Base-by-base conservation (phyloP, 1,140 invertebrate genomes). In the Drosophila fuyamai region DNA sequence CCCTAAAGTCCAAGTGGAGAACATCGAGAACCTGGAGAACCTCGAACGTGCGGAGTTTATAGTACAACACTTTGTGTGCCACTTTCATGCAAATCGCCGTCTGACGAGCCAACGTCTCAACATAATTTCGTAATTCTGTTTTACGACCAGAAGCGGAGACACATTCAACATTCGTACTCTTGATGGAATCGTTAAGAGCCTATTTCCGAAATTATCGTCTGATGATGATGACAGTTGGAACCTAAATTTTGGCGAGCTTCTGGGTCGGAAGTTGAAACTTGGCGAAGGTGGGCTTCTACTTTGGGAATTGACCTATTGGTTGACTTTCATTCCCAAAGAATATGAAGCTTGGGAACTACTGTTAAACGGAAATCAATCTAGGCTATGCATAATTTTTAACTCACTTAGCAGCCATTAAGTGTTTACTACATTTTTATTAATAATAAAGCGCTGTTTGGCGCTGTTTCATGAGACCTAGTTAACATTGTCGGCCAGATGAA, bases 81-180 rank as follows among this genome's bases (percentile, higher is more conserved):
- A 89, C 84, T 88, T 88, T 83, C 77, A 89, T 88, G 83, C 84
- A 88, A 88, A 88, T 88, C 78, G 76, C 65, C 41, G 60, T 73
- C 60, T 74, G 79, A 27, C 61, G 70, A 40, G 56, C 61, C 76
- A 46, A 60, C 77, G 51, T 55, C 76, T 80, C 80, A 88, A 71
- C 80, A 89, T 75, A 73, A 78, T 88, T 88, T 84, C 73, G 68
- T 88, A 88, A 88, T 83, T 77, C 63, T 27, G 51, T 46, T 65
- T 51, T 55, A 53, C 32, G 23, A 60, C 55, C 23, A 66, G 36
- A 48, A 63, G 18, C 67, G 46, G 66, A 68, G 38, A 65, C 32
- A 61, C 72, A 63, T 53, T 48, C 35, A 18, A 48, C 74, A 56
- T 76, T 79, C 46, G 60, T 51, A 46, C 60, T 59, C 62, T 70